phyloP scores from a whole-genome alignment of 2,797 vertebrate species.

The Cirrhinus mrigala region DNA sequence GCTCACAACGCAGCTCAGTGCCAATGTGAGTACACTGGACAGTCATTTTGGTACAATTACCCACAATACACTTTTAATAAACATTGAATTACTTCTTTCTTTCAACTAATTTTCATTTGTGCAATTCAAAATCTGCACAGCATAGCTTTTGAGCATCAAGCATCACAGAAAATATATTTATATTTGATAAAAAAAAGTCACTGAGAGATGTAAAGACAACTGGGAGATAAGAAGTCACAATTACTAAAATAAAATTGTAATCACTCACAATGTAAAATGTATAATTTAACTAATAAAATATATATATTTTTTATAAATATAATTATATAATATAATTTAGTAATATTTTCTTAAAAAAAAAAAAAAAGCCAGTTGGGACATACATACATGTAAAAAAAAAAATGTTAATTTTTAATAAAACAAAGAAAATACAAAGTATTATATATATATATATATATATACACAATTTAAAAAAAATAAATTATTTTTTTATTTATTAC shows the following conservation, averaged over 20 bases:
- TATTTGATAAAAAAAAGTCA: neutral
- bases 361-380: too few relatives aligned
- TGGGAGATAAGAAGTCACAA: neutral
- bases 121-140: neutral
- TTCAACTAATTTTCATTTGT: neutral
- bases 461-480: too few relatives aligned
- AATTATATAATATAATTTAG: too few relatives aligned
- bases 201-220: neutral
- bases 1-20: constrained; percentile 87
- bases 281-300: too few relatives aligned
- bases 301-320: too few relatives aligned
- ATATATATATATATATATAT: too few relatives aligned
- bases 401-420: too few relatives aligned
- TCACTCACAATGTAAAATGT: neutral
- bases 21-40: constrained; percentile 82
- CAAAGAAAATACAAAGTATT: too few relatives aligned
- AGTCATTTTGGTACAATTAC: neutral
- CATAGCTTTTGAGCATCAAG: neutral
- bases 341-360: too few relatives aligned
- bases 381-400: too few relatives aligned
- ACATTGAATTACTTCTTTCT: neutral
- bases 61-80: neutral
- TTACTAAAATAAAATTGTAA: neutral
- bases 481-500: too few relatives aligned
- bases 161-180: neutral